Evolutionary conservation across 1,140 invertebrate species (phyloP).

Genomic region (Drosophila punjabiensis): DNA sequence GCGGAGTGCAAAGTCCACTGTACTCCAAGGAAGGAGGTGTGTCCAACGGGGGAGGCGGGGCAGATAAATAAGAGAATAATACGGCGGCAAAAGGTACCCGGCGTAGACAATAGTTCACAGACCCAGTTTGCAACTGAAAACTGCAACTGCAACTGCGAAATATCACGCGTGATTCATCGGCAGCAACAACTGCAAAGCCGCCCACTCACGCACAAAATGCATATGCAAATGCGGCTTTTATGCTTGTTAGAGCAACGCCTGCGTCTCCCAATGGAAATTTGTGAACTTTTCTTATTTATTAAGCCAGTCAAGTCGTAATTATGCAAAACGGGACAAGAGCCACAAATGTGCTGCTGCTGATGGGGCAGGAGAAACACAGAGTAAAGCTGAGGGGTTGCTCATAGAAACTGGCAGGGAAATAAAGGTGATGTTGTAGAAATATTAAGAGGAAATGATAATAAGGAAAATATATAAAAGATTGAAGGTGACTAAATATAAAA

Average conservation of each 20-base stretch:
- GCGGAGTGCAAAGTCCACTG: slow-evolving; percentile 70
- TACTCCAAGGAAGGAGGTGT: slow-evolving; percentile 1
- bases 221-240: slow-evolving; percentile 63
- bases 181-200: slow-evolving; percentile 35
- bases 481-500: neutral
- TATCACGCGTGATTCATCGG: slow-evolving; percentile 79
- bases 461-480: neutral
- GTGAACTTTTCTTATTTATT: slow-evolving; percentile 71
- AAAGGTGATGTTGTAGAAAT: neutral
- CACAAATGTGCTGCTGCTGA: slow-evolving; percentile 23
- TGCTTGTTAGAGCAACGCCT: slow-evolving; percentile 77
- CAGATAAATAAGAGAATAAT: slow-evolving; percentile 59
- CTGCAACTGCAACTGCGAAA: slow-evolving; percentile 55
- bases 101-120: slow-evolving; percentile 56
- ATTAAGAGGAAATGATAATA: neutral
- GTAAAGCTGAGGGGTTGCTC: neutral
- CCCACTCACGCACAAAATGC: slow-evolving; percentile 60
- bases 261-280: slow-evolving; percentile 31
- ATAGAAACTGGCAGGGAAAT: neutral
- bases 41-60: neutral
- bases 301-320: slow-evolving; percentile 71
- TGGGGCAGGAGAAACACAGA: slow-evolving; percentile 6
- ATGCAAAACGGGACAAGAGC: slow-evolving; percentile 60
- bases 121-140: slow-evolving; percentile 40
- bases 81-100: slow-evolving; percentile 25